These are phyloP conservation scores for Myripristis jacobus DNA, from an alignment of 2,797 vertebrate species.

Conservation along the genomic window DNA sequence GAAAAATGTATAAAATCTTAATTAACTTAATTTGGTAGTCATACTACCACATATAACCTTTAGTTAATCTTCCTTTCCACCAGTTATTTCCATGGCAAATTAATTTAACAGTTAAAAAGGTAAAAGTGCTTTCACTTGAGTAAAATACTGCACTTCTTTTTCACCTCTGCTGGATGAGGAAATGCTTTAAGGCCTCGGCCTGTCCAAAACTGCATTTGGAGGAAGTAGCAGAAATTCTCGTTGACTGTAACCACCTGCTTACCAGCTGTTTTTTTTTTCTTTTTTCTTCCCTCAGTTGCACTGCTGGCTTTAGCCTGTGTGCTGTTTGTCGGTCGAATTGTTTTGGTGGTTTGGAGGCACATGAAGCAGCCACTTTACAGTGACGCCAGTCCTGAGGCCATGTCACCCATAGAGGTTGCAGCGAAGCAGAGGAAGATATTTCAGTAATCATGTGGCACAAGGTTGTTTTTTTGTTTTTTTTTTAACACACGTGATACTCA, in stretches of 20 bases:
- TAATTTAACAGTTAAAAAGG: no score
- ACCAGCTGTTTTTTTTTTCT: neutral
- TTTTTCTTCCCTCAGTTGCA: conserved; percentile 57
- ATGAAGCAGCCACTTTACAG: conserved; percentile 74
- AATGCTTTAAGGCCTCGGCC: neutral
- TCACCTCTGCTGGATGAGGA: neutral
- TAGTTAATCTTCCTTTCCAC: neutral
- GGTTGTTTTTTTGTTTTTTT: neutral
- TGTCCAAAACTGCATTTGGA: neutral
- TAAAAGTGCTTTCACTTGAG: neutral
- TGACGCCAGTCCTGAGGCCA: conserved; percentile 26
- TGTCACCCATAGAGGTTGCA: conserved; percentile 66
- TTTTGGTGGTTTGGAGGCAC: conserved; percentile 80
- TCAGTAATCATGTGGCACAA: conserved; percentile 26
- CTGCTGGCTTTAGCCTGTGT: conserved; percentile 69
- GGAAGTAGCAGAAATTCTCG: neutral
- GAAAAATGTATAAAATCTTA: neutral
- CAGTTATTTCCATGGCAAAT: neutral
- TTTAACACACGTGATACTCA: no score
- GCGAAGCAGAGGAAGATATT: conserved; percentile 74
- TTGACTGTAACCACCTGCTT: neutral
- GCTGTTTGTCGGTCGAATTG: conserved; percentile 67
- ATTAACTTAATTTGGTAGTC: neutral
- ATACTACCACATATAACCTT: neutral
- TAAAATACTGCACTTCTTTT: neutral